These are phyloP conservation scores for Epiperipatus broadwayi DNA, from an alignment of 2,888 invertebrate genomes.

Conservation along the genomic window DNA sequence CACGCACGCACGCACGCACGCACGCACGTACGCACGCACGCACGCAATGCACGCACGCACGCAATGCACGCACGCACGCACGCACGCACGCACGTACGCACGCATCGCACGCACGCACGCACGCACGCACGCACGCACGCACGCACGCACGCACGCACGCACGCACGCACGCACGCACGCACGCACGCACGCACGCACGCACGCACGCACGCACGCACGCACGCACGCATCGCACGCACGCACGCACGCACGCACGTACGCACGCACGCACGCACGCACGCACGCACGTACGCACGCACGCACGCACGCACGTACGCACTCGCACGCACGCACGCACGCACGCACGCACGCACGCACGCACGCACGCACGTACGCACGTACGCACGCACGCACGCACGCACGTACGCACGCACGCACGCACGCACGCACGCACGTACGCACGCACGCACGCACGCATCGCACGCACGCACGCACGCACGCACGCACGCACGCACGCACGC, in stretches of 20 bases:
- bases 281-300: constrained; percentile 14
- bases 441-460: too few species aligned
- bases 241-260: constrained; percentile 15
- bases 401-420: constrained; percentile 14
- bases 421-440: constrained; percentile 10
- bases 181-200: constrained; percentile 15
- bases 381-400: constrained; percentile 15
- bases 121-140: constrained; percentile 12
- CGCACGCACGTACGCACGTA: constrained; percentile 14
- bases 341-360: constrained; percentile 14
- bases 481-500: constrained; percentile 13
- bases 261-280: constrained; percentile 15
- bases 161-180: constrained; percentile 13
- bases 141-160: constrained; percentile 12
- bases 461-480: constrained; percentile 7
- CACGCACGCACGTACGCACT: constrained; percentile 13
- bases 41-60: too few species aligned
- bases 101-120: constrained; percentile 12
- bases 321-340: constrained; percentile 14
- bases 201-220: constrained; percentile 15
- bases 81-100: too few species aligned
- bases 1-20: constrained; percentile 12
- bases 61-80: too few species aligned
- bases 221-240: too few species aligned
- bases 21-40: constrained; percentile 11